These are phyloP conservation scores for Sylvicapra grimmia DNA, from an alignment of 2,113 vertebrate genomes.

Conservation along the genomic window DNA sequence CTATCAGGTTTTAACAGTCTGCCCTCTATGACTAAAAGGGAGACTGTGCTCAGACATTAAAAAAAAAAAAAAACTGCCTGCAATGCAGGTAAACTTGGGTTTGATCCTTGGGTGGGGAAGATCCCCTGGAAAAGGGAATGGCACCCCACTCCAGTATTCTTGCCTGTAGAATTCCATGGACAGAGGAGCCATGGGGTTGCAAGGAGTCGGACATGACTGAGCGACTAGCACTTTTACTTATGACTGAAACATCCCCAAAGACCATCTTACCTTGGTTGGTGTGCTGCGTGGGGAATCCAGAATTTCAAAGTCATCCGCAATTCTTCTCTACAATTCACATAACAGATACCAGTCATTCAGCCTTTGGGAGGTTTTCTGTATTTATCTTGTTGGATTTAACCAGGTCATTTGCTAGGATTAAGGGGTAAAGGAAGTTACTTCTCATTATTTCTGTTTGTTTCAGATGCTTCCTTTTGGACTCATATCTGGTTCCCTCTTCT, in stretches of 20 bases:
- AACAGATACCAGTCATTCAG: neutral
- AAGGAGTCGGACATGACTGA: neutral
- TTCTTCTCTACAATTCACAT: neutral
- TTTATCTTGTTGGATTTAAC: neutral
- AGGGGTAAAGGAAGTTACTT: neutral
- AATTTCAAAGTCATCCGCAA: neutral
- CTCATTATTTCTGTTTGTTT: neutral
- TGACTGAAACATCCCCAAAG: neutral
- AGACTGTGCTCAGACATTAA: neutral
- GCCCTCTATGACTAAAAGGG: neutral
- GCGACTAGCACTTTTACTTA: neutral
- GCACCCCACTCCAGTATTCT: neutral
- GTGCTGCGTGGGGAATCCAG: neutral
- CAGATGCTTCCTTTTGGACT: neutral
- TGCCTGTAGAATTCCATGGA: neutral
- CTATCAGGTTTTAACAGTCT: neutral
- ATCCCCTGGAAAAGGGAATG: neutral
- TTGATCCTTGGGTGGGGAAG: neutral
- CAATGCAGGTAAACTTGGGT: neutral
- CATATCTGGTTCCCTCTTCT: neutral
- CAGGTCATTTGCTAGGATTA: neutral
- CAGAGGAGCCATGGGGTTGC: neutral
- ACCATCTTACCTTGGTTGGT: rapidly evolving
- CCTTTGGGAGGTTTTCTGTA: neutral
- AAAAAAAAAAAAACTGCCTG: neutral